Percentiles rank a stretch among this genome's conserved stretches.
Evolutionary conservation across 2,113 vertebrate genomes (phyloP).

Genomic region (Sus scrofa): T2T-Sscrofa CM000813.6:86675501-86676000

Average conservation of each 20-base stretch:
- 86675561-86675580: neutral
- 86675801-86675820: neutral
- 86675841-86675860: fast-evolving
- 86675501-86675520: neutral
- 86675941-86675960: neutral
- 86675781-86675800: neutral
- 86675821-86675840: neutral
- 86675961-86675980: neutral
- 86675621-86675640: neutral
- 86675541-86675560: neutral
- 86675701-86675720: neutral
- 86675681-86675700: neutral
- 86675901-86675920: neutral
- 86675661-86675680: neutral
- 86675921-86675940: neutral
- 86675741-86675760: neutral
- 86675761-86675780: neutral
- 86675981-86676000: neutral
- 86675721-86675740: neutral
- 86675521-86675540: neutral
- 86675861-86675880: neutral
- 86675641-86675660: fast-evolving
- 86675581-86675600: neutral
- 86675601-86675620: neutral
- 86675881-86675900: neutral